phyloP scores from a whole-genome alignment of 2,113 vertebrate species.

The Circaetus cinerascens region DNA sequence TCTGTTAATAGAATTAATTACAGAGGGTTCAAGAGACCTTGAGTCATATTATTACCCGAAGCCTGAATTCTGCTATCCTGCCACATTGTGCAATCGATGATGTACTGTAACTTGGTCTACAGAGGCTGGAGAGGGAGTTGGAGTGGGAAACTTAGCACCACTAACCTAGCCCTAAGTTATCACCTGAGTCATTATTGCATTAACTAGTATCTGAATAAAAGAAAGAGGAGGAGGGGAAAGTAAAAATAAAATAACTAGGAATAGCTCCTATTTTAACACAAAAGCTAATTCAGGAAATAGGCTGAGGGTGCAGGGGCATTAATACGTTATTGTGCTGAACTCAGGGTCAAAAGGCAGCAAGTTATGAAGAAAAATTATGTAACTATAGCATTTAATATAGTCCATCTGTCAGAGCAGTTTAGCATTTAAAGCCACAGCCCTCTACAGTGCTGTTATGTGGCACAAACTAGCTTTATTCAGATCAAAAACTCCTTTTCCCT shows the following conservation, averaged over 20 bases:
- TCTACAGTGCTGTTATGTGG: neutral
- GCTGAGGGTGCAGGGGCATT: neutral
- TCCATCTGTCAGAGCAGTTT: neutral
- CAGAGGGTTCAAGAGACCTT: neutral
- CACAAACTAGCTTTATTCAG: neutral
- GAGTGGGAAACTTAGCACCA: neutral
- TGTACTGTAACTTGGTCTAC: neutral
- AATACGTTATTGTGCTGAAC: neutral
- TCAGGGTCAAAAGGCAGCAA: neutral
- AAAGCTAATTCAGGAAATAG: neutral
- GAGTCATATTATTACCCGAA: neutral
- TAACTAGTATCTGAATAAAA: neutral
- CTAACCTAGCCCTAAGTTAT: neutral
- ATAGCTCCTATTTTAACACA: neutral
- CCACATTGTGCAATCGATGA: neutral
- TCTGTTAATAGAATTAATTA: neutral
- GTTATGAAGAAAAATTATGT: neutral
- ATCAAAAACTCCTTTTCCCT: neutral
- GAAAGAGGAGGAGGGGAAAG: neutral
- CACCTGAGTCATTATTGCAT: neutral
- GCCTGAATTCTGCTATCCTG: neutral
- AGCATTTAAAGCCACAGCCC: neutral
- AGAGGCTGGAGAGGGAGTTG: neutral
- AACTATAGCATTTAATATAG: neutral
- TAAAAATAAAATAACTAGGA: neutral